Base-by-base conservation (phyloP, 2,113 vertebrate genomes). In the Salvelinus sp. region DNA sequence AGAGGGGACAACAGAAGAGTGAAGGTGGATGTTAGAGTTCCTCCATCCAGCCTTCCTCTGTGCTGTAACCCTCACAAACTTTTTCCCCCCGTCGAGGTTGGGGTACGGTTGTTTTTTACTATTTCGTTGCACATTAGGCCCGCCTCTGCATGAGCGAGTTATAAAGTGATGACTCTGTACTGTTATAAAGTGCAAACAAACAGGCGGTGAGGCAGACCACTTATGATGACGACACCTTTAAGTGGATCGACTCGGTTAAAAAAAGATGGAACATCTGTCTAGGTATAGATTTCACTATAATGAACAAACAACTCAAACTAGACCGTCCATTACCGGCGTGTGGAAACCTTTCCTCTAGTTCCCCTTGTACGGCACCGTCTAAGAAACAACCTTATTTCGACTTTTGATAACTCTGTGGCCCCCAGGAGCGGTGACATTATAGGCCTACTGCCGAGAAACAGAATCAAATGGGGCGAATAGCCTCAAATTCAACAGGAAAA, bases 291-390 rank as follows among this genome's bases (percentile, higher is more conserved):
- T 82, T 81, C 83, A 85, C 70, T 44, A 82, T 57, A 7, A 48
- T 83, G 79, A 88, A 81, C 86, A 90, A 88, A 90, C 85, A 89
- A 16, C 76, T 63, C 65, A 16, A 25, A 28, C 27, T 28, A 5
- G 25, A 28, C 1, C 2, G 58, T 76, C 83, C 88, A 91, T 91
- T 91, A 91, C 81, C 30, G 75, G 58, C 69, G 38, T 70, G 16
- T 58, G 18, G 6, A 86, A 75, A 88, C 86, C 85, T 87, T 87
- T 90, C 50, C 65, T 78, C 87, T 72, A 87, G 60, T 85, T 88
- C 76, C 62, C 74, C 48, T 30, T 64, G 69, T 30, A 2, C 2
- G 16, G 28, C 10, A 3, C 5, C 16, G 6, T 18, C 20, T 13
- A 9, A 13, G 57, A n/a, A 60, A 7, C 20, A 20, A n/a, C 4